Base-by-base conservation (phyloP, 2,797 vertebrate species). In the Lagocephalus sceleratus region DNA sequence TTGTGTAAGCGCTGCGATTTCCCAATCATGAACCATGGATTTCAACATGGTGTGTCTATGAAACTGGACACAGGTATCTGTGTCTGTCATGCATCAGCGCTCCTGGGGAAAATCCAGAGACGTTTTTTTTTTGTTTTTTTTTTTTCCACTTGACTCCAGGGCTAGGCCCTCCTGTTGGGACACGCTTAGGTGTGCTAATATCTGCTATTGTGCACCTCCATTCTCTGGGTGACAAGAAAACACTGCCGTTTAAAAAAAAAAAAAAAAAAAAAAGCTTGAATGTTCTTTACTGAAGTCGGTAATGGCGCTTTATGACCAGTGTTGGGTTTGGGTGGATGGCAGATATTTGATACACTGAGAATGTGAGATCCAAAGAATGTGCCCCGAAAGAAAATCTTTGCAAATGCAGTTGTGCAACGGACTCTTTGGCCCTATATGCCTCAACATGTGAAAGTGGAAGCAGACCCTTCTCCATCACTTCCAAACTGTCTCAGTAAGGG, bases 351-450 rank as follows among this genome's bases (percentile, higher is more conserved):
- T 69, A 41, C 46, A 60, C 47, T 52, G 56, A 60, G 71, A 82
- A 77, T 73, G 61, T 73, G 72, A 78, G 53, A 79, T 60, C 22
- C 20, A 71, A 75, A 75, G 77, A 81, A 83, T 81, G 73, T 65
- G 60, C 68, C 73, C 59, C 75, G 85, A 83, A 81, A 88, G 57
- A 51, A 66, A 79, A 81, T 79, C 48, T 67, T n/a, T n/a, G 52
- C 43, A 61, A 67, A 75, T 51, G 54, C 60, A 56, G 71, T 90
- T 91, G 76, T 84, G 76, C 83, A 90, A 92, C 67, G 57, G 42
- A 35, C 65, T 76, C 58, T 38, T 54, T 57, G 49, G 65, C 66
- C 54, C 23, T 67, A 62, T 85, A 60, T 82, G 91, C 69, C 87
- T 80, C 56, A 68, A 87, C 90, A 82, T 68, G 91, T 70, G 62